phyloP scores from a whole-genome alignment of 2,888 invertebrate genomes.

The Prostheceraeus crozeri region DNA sequence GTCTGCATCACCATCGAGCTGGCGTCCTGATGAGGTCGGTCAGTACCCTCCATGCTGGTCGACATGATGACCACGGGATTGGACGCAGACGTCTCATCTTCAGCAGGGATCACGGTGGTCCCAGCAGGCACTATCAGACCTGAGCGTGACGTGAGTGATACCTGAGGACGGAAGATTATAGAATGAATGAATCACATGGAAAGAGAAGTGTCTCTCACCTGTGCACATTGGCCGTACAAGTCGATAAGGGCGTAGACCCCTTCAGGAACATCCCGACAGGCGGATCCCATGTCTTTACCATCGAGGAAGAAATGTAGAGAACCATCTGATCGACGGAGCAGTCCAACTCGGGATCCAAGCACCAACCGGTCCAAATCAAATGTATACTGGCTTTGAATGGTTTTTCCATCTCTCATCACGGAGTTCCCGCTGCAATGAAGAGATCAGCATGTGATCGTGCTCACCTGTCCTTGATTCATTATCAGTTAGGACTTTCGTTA shows the following conservation, averaged over 20 bases:
- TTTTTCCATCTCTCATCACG: conserved; percentile 80
- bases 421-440: conserved; percentile 66
- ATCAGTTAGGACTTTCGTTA: no score
- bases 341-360: conserved; percentile 70
- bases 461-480: neutral
- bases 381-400: conserved; percentile 73
- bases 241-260: conserved; percentile 88
- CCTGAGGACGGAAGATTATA: no score
- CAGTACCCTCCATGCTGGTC: no score
- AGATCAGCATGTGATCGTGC: neutral
- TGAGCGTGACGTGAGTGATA: no score
- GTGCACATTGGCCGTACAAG: conserved; percentile 85
- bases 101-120: no score
- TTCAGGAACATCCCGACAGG: conserved; percentile 51
- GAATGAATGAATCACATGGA: no score
- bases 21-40: no score
- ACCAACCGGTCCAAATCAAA: conserved; percentile 75
- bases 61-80: no score
- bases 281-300: conserved; percentile 52
- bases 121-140: no score
- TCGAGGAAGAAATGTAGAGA: conserved; percentile 59
- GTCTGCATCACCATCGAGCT: no score
- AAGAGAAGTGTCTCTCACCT: no score
- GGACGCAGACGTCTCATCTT: no score
- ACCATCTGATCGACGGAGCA: conserved; percentile 77